Evolutionary conservation across 2,113 vertebrate species (phyloP), one percentile per base, ranked within the genome.

Genomic region (Phrynocephalus versicolor): DNA sequence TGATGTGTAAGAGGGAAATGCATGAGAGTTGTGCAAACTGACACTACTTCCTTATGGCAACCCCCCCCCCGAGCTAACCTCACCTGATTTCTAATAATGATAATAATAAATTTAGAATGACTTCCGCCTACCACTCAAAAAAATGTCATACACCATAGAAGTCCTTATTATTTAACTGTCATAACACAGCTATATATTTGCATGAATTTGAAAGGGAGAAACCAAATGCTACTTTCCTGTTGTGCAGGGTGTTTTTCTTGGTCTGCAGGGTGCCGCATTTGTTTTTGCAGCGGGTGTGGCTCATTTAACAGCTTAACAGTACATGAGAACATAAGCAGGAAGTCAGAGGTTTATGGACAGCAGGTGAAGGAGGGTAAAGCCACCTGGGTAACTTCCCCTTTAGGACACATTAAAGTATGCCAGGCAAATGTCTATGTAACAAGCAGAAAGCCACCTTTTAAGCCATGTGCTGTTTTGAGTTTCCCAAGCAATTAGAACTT

Each of bases 241-340:
- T 78, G 6, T 41, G 60, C 30, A 12, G 23, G 12, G 60, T 79
- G 58, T 25, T 37, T 58, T 51, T 79, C 27, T 79, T 65, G 27
- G 35, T 25, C 77, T 30, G n/a, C 67, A 51, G 76, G 57, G 41
- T 64, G 71, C 77, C 55, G 55, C 51, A 18, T 70, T 72, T 81
- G 12, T 62, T 74, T 86, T 65, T 80, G 12, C 25, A 65, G 25
- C 65, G 78, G 84, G 78, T 39, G 84, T 8, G 78, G 69, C 60
- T 35, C 39, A 37, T 45, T 81, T 21, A 12, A 37, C 58, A 85
- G n/a, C 72, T 74, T 55, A 65, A 39, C 25, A 21, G 6, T 19
- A 27, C 39, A 75, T 75, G 60, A n/a, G 58, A 81, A 85, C 65
- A 85, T 25, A 78, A 55, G n/a, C 60, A 86, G 84, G 78, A 73